Percentiles rank a stretch among this genome's conserved stretches.
These are phyloP conservation scores for Tamias sibiricus DNA, from an alignment of 2,113 vertebrate genomes.

Conservation along the genomic window DNA sequence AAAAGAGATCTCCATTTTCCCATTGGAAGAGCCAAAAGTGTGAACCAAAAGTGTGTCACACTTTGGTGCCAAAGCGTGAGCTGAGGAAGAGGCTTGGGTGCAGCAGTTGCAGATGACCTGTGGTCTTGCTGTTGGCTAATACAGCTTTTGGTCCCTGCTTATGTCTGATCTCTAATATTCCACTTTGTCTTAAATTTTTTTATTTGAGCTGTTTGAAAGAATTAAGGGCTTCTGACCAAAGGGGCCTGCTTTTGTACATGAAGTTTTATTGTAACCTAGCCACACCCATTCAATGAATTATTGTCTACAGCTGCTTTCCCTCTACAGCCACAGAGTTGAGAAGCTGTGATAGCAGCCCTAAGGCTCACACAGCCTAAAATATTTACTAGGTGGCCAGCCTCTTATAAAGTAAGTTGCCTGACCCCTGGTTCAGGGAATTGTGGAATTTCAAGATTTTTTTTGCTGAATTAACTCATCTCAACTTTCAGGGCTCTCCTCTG, in stretches of 20 bases:
- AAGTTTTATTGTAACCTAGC: not conserved
- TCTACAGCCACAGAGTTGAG: not conserved
- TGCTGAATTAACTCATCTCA: not conserved
- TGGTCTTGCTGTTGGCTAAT: not conserved
- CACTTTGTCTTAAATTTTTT: not conserved
- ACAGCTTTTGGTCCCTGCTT: not conserved
- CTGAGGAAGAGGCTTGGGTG: not conserved
- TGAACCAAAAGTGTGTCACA: not conserved
- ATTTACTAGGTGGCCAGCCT: not conserved
- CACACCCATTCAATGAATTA: not conserved
- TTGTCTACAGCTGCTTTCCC: not conserved
- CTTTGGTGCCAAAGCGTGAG: not conserved
- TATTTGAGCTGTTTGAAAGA: not conserved
- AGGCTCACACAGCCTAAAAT: not conserved
- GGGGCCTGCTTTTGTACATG: not conserved
- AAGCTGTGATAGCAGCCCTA: not conserved
- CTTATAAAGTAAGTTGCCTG: not conserved
- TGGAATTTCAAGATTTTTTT: not conserved
- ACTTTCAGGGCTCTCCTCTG: not conserved
- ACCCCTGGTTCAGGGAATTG: not conserved
- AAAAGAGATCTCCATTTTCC: not conserved
- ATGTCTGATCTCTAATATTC: not conserved
- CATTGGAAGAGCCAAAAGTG: not conserved
- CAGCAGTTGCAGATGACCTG: not conserved
- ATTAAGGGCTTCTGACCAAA: not conserved